A percentile compares a stretch with the other conserved stretches of the same genome.
Evolutionary conservation across 2,113 vertebrate species (phyloP).

Genomic region (Arvicanthis niloticus): DNA sequence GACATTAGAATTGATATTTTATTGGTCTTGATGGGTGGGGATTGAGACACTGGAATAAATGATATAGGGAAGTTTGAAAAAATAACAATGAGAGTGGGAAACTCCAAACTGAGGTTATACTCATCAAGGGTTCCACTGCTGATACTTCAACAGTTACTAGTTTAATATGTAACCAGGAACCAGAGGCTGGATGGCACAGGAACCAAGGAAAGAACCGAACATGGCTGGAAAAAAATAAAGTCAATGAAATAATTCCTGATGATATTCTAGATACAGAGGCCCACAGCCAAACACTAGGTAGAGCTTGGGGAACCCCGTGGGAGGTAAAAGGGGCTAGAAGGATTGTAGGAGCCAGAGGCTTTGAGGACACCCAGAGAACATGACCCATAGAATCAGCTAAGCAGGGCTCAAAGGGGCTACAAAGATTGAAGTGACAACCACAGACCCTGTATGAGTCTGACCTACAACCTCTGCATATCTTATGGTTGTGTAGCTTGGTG

Average conservation of each 20-base stretch:
- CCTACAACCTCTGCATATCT: background rate
- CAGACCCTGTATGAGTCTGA: background rate
- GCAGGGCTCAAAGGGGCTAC: background rate
- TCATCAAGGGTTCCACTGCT: background rate
- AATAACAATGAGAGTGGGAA: background rate
- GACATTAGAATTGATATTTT: background rate
- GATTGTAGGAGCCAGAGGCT: background rate
- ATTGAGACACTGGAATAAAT: slow-evolving; percentile 3
- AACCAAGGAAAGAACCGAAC: background rate
- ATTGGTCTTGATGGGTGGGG: background rate
- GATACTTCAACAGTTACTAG: background rate
- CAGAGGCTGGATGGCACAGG: background rate
- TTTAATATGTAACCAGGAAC: slow-evolving; percentile 26
- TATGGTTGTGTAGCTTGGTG: background rate
- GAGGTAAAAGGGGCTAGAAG: background rate
- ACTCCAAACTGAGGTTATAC: background rate
- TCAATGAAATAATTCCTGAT: background rate
- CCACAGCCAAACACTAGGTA: background rate
- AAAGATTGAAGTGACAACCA: background rate
- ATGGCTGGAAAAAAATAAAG: background rate
- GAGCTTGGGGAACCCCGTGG: background rate
- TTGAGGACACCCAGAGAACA: background rate
- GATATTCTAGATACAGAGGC: background rate
- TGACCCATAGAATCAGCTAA: background rate
- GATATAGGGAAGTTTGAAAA: background rate